Conservation (phyloP, 2,888 invertebrate genomes). For the Acleris laterana region DNA sequence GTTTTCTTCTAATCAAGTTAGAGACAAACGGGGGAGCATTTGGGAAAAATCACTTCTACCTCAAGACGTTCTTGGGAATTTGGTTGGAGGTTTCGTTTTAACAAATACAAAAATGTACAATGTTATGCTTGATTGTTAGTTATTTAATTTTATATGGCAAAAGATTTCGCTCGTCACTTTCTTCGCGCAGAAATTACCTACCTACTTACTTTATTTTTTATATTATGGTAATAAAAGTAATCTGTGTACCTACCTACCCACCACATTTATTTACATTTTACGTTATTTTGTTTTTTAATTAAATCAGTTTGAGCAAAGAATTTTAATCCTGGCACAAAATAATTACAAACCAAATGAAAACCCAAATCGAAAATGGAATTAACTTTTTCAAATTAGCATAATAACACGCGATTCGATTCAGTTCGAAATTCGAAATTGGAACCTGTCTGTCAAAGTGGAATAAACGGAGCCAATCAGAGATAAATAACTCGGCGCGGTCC, state of each 20-base stretch:
- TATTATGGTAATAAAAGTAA: no score
- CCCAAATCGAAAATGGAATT: conserved; percentile 24
- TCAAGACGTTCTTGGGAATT: not conserved
- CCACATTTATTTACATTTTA: no score
- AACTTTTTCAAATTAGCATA: conserved; percentile 52
- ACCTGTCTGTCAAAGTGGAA: conserved; percentile 78
- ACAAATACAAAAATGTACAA: no score
- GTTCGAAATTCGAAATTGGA: conserved; percentile 71
- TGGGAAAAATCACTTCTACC: conserved; percentile 11
- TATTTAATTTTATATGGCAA: no score
- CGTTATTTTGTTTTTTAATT: no score
- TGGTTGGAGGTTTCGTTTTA: no score
- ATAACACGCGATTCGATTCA: conserved; percentile 56
- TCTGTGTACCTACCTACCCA: no score
- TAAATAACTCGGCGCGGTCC: conserved; percentile 75
- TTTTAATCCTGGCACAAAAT: conserved; percentile 1
- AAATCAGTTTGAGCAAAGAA: no score
- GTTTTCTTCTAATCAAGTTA: conserved; percentile 29
- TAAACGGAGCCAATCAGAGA: conserved; percentile 82
- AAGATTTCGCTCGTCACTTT: no score
- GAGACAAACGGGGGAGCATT: conserved; percentile 8
- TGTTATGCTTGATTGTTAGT: no score
- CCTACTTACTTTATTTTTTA: no score
- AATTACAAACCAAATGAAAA: conserved; percentile 9
- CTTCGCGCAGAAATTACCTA: no score